A percentile compares a stretch with the other conserved stretches of the same genome.
Evolutionary conservation across 2,888 invertebrate species (phyloP).

Genomic region (Tipula lateralis): DNA sequence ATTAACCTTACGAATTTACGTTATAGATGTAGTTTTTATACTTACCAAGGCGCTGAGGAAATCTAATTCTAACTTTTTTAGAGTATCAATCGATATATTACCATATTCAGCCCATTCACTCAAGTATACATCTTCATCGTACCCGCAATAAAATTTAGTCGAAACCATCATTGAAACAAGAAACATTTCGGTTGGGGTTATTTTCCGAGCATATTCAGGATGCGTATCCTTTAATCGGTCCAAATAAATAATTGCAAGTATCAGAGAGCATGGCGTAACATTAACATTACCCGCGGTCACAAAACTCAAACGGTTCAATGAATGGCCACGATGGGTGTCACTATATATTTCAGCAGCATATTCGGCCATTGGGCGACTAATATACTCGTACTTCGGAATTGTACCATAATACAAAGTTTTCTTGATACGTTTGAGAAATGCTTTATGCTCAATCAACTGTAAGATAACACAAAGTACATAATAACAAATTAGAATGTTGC

Average conservation of each 20-base stretch:
- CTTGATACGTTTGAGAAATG: conserved; percentile 74
- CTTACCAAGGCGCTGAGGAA: conserved; percentile 87
- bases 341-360: conserved; percentile 82
- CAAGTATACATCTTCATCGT: conserved; percentile 85
- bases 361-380: conserved; percentile 56
- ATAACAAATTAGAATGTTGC: not conserved
- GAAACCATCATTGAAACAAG: conserved; percentile 94
- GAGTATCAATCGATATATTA: conserved; percentile 62
- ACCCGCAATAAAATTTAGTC: conserved; percentile 90
- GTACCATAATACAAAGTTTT: conserved; percentile 87
- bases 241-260: conserved; percentile 88
- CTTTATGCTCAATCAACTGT: conserved; percentile 56
- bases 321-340: conserved; percentile 67
- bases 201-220: conserved; percentile 74
- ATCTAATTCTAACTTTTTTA: conserved; percentile 80
- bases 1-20: not conserved
- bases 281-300: conserved; percentile 72
- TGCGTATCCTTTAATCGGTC: conserved; percentile 79
- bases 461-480: not conserved
- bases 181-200: conserved; percentile 88
- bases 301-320: conserved; percentile 69
- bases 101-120: conserved; percentile 90
- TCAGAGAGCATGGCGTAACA: conserved; percentile 87
- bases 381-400: conserved; percentile 73
- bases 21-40: conserved; percentile 36